Evolutionary conservation across 2,113 vertebrate species (phyloP), one percentile per base, ranked within the genome.

Genomic region (Chloebia gouldiae): DNA sequence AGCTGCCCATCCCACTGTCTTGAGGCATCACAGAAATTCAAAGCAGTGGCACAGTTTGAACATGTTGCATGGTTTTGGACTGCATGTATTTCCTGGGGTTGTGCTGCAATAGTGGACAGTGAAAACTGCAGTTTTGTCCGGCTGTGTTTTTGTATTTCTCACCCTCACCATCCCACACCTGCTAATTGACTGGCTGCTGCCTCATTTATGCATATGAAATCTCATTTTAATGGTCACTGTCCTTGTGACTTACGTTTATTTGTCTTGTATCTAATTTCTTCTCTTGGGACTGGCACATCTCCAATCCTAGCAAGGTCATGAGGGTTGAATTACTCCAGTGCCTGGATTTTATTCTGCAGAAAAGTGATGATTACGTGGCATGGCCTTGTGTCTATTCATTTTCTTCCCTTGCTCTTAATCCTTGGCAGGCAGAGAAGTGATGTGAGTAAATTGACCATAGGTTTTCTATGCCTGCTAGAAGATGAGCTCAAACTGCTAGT

Each of bases 31-130:
- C 19, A 72, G 31, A 49, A 77, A 80, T 31, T 10, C 40, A 37
- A 22, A 25, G 51, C 0, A 0, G 17, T 13, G 50, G 31, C 47
- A 63, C 15, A 54, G 16, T 40, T 56, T 9, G 16, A 51, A 25
- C 23, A 15, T 2, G 4, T 16, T 68, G 19, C 33, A 4, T 25
- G 13, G 2, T 71, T 86, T 94, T 13, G 33, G 18, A 33, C 15
- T n/a, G 7, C 23, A 15, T 51, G 0, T 20, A 7, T 47, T 78
- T 89, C 15, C 23, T 75, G 42, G 17, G 27, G 11, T 53, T 27
- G 6, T 47, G 11, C 53, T 90, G 35, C 42, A 93, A 13, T 13
- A 57, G 11, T 9, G n/a, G 64, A 8, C 45, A 17, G 30, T 79
- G n/a, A 45, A 63, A 87, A 66, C 14, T 53, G 54, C 39, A 65